Conservation (phyloP, 2,888 invertebrate species). For the Zeuzera pyrina region DNA sequence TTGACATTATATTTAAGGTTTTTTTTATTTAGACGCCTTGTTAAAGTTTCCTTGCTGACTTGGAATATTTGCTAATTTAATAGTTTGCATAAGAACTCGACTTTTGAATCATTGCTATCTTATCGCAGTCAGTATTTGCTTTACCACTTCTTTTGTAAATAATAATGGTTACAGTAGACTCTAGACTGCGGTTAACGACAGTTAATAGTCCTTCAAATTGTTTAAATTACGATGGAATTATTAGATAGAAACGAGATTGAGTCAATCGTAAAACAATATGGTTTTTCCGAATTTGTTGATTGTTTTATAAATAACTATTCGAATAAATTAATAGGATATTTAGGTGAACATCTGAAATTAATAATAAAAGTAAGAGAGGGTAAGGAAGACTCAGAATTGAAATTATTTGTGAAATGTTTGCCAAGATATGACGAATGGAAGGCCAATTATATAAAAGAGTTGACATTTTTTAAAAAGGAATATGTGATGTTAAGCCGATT, state of each 20-base stretch:
- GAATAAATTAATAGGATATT: slow-evolving; percentile 43
- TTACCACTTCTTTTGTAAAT: no score
- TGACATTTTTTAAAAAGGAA: slow-evolving; percentile 47
- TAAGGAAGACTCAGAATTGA: slow-evolving; percentile 21
- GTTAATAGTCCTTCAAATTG: no score
- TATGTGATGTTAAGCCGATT: slow-evolving; percentile 40
- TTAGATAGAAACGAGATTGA: slow-evolving; percentile 33
- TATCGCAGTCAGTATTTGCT: no score
- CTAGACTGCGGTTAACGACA: no score
- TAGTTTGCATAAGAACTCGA: no score
- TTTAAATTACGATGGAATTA: slow-evolving; percentile 34
- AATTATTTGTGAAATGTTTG: slow-evolving; percentile 74
- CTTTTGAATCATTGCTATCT: no score
- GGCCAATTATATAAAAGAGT: slow-evolving; percentile 40
- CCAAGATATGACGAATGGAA: slow-evolving; percentile 67
- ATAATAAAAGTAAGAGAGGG: slow-evolving; percentile 25
- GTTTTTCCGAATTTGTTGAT: slow-evolving; percentile 21
- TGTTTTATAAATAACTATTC: slow-evolving; percentile 37
- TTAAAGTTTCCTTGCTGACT: no score
- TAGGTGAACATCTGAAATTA: slow-evolving; percentile 52
- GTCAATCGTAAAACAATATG: slow-evolving; percentile 28
- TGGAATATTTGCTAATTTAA: no score
- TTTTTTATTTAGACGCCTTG: no score
- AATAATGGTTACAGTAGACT: no score
- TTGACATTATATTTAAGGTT: no score